Evolutionary conservation across 2,113 vertebrate genomes (phyloP).

Genomic region (Nymphicus hollandicus): DNA sequence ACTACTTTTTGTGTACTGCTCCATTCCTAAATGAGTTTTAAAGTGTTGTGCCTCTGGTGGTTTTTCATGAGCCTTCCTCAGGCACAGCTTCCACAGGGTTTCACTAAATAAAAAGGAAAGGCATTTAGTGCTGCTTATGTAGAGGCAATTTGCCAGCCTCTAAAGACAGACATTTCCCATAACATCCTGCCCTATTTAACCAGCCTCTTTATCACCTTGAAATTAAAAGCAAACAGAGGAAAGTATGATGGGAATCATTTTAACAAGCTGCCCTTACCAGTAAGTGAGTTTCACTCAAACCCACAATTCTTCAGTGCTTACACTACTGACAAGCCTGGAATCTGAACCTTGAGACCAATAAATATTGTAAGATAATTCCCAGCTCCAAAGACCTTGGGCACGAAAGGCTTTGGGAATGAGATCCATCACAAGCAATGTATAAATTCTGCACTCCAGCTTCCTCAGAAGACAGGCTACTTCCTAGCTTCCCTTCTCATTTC

Average conservation of each 20-base stretch:
- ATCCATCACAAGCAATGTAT: background rate
- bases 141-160: background rate
- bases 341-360: background rate
- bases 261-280: background rate
- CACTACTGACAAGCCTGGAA: background rate
- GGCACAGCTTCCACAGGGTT: background rate
- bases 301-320: background rate
- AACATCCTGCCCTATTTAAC: background rate
- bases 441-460: background rate
- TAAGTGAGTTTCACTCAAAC: background rate
- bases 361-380: background rate
- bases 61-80: background rate
- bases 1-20: background rate
- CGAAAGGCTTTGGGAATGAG: background rate
- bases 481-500: background rate
- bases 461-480: background rate
- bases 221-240: background rate
- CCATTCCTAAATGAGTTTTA: background rate
- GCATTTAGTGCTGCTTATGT: background rate
- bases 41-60: constrained; percentile 21
- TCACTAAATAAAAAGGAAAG: background rate
- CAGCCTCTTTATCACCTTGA: background rate
- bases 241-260: background rate
- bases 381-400: background rate
- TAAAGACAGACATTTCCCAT: background rate